Base-by-base conservation (phyloP, 2,797 vertebrate genomes). In the Decapterus maruadsi region DNA sequence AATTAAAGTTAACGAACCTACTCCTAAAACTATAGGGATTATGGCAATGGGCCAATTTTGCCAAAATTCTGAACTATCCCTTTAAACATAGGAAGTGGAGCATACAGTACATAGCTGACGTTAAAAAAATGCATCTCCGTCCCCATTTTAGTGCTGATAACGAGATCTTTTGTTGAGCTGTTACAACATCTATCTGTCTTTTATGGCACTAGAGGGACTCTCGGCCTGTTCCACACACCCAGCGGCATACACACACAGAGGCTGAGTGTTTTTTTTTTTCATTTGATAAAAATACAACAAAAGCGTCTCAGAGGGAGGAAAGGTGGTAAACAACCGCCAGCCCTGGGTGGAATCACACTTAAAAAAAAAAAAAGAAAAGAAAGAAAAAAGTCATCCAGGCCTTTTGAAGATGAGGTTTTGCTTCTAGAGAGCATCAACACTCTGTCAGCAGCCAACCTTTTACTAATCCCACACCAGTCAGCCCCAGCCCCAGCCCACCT, bases 401-500 rank as follows among this genome's bases (percentile, higher is more conserved):
- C 12, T 55, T 75, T 57, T n/a, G 17, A 56, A 60, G 22, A 62
- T 42, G 53, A 11, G 11, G 8, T 38, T 38, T 66, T 12, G 14
- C 17, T 31, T 80, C 31, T 19, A 43, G 19, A 38, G 40, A 40
- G 22, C 29, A 58, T 67, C 63, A 17, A 26, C 26, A 51, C 22
- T 83, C 77, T 75, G 72, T 82, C 72, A 85, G 59, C 64, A 74
- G 65, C 65, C 78, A 77, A 77, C 64, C 80, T 31, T 10, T 70
- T 59, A 48, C 20, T 51, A 64, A 79, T 84, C 79, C 71, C 60
- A 77, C 68, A 76, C 51, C 79, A 84, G 84, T 88, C 75, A 86
- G 66, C 86, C 89, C 89, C 75, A 85, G 77, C 64, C 50, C 75
- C 61, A 22, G 68, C 82, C 87, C 77, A 72, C 86, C 87, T 73